Evolutionary conservation across 2,797 vertebrate species (phyloP), one percentile per base, ranked within the genome.

Genomic region (Anguilla megastoma): DNA sequence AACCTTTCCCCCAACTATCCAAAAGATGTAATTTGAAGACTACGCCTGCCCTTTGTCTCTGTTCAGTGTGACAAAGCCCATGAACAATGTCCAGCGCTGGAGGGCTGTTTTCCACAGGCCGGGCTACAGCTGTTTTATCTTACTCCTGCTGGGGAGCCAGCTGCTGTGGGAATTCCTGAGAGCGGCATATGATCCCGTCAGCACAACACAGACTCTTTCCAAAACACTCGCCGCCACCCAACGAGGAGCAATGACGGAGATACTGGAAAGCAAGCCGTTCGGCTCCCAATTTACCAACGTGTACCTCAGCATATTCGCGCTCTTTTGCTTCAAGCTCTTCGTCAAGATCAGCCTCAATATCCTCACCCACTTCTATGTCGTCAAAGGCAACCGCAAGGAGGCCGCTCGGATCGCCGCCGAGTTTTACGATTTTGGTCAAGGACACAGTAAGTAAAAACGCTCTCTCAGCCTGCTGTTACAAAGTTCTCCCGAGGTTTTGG

Each of bases 271-370:
- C 90, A 95, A 96, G 86, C 96, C 97, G 2, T 97, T 98, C 87
- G 96, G 97, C 30, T 95, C 95, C 83, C 96, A 96, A 76, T 94
- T 97, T 84, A 96, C 96, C 90, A 97, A 97, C 90, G 97, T 97
- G 92, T 98, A 98, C 93, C 95, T 97, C 90, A 97, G 97, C 9
- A 98, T 98, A 90, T 97, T 97, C 69, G 96, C 96, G 1, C 96
- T 98, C 89, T 98, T 98, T 94, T 97, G 97, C 90, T 97, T 97
- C 91, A 98, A 97, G 90, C 96, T 98, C 86, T 98, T 97, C 89
- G 95, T 98, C 90, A 98, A 98, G 95, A 97, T 97, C 93, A 97
- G 97, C 93, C 96, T 98, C 0, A 97, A 96, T 90, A 97, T 98
- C 91, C 95, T 98, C 21, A 98, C 97, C 80, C 97, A 98, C 91